A percentile compares a stretch with the other conserved stretches of the same genome.
Conservation (phyloP, 2,888 invertebrate genomes). For the Matsumyia berberina region DNA sequence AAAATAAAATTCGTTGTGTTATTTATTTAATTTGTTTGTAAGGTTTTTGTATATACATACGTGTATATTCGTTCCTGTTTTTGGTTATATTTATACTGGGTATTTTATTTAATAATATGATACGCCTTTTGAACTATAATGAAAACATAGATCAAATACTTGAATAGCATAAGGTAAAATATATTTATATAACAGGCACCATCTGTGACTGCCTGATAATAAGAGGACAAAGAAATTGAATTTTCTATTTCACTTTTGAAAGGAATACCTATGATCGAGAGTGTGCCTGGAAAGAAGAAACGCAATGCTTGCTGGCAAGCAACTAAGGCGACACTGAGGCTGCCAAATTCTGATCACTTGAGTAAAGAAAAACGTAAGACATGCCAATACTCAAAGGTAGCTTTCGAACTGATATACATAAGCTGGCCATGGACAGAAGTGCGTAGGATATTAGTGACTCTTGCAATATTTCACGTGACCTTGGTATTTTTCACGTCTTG, state of each 20-base stretch:
- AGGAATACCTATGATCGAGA: neutral
- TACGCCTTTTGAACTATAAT: constrained; percentile 57
- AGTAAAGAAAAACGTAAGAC: too few species aligned
- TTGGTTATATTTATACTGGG: constrained; percentile 36
- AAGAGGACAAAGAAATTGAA: constrained; percentile 31
- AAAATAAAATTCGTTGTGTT: constrained; percentile 71
- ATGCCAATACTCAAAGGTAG: too few species aligned
- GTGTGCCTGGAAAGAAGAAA: neutral
- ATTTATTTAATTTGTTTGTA: constrained; percentile 34
- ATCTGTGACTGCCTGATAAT: constrained; percentile 69
- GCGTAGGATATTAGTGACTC: too few species aligned
- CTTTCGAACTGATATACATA: too few species aligned
- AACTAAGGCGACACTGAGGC: too few species aligned
- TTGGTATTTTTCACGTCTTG: too few species aligned
- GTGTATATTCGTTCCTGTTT: neutral
- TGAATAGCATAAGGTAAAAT: constrained; percentile 59
- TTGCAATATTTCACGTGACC: too few species aligned
- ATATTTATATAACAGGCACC: constrained; percentile 59
- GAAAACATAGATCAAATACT: constrained; percentile 55
- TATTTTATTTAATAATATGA: constrained; percentile 28
- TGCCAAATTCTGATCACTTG: too few species aligned
- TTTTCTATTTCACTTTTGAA: neutral
- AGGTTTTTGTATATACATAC: neutral
- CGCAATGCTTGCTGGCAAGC: too few species aligned
- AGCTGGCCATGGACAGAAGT: too few species aligned